Evolutionary conservation across 2,888 invertebrate genomes (phyloP), one percentile per base, ranked within the genome.

Genomic region (Acleris literana): DNA sequence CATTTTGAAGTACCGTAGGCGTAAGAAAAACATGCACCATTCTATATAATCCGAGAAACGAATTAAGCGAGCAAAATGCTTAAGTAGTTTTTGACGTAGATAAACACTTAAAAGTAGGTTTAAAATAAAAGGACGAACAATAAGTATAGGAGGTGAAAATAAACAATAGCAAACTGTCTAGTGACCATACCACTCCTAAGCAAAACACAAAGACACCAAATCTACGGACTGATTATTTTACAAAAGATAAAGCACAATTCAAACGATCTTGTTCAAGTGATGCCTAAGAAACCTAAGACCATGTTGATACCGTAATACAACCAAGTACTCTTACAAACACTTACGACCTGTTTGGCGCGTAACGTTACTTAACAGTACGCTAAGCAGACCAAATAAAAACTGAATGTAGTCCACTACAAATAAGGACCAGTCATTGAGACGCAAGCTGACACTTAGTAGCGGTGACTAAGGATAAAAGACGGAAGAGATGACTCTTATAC

Each of bases 321-420:
- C 52, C 56, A 62, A 49, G 44, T 48, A 9, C 9, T 33, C 33
- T 9, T 39, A 39, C 5, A 39, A 39, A 44, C 60, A 58, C 61
- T 63, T 48, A 68, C 65, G 73, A 74, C 76, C 71, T 70, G 75
- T 80, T 80, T 74, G 77, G 75, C 62, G 61, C 58, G 66, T 82
- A 84, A 83, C 83, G 82, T 79, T 81, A 82, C 78, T 81, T 83
- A 84, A 74, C 71, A 70, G 69, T 71, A 76, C 70, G 72, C 63
- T 58, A 65, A 57, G 55, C 39, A 46, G 46, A 22, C 20, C 25
- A 9, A 44, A 58, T 68, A 75, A 68, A 68, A 71, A 71, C 61
- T 72, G 74, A 69, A 70, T 73, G 69, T 75, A 76, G 66, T 74
- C 53, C 70, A 67, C 11, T 39, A 43, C 66, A 18, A 46, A 62